Evolutionary conservation across 2,113 vertebrate genomes (phyloP), one percentile per base, ranked within the genome.

Genomic region (Haemorhous mexicanus): DNA sequence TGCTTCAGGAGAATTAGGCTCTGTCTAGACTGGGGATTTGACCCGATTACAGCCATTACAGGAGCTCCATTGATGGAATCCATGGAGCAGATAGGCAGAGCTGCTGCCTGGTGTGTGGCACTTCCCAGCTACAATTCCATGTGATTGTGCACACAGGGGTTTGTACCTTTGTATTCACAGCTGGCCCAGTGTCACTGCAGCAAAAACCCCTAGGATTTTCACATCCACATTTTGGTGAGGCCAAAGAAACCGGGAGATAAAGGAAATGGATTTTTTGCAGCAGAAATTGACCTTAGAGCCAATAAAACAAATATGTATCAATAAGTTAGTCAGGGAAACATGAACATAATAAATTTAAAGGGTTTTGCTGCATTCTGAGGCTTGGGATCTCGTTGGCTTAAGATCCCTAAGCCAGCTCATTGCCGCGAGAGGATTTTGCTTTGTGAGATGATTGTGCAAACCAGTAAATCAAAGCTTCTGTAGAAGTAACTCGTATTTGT

Each of bases 1-100:
- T 95, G 92, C 88, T 92, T 88, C 84, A 55, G 86, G 89, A 95
- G 95, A 96, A 97, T 97, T 97, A 96, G 94, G 56, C 74, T 90
- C 87, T 97, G 96, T 97, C 96, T 97, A 97, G 96, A 97, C 95
- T 95, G 88, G 50, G 95, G 95, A 97, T 97, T 97, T 97, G 92
- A 92, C 84, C 94, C 33, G 91, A 97, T 97, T 96, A 97, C 55
- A 66, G 76, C 82, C 66, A 37, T 89, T 82, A n/a, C 66, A 91
- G 82, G 70, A 78, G 39, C 32, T 69, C 76, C 76, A 53, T 53
- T 62, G 90, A 69, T 73, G 62, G 30, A 49, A 23, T 78, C 62
- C 72, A 10, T 52, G 52, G 77, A 39, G 21, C 59, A 80, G 81
- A 76, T 63, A 18, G 73, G 61, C 93, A 84, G 33, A 91, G 66